Conservation (phyloP, 1,140 invertebrate genomes). For the Plodia interpunctella region DNA sequence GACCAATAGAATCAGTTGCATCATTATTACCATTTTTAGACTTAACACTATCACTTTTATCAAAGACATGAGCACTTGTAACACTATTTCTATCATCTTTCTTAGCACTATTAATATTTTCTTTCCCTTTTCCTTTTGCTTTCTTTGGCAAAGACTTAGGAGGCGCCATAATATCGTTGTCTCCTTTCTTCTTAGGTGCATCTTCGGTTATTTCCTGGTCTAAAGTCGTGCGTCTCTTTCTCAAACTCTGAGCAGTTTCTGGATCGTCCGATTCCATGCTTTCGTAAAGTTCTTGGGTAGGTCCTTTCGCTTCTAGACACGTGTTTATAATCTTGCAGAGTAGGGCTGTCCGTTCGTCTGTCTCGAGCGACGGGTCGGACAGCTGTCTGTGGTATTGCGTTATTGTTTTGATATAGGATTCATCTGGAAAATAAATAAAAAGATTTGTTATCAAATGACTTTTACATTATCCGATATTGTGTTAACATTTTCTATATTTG, state of each 20-base stretch:
- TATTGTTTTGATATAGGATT: conserved; percentile 47
- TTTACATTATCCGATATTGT: no score
- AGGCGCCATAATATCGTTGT: conserved; percentile 53
- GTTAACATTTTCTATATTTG: no score
- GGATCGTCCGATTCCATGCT: conserved; percentile 33
- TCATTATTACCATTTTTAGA: conserved; percentile 9
- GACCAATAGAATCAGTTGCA: background rate
- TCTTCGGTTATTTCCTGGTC: conserved; percentile 29
- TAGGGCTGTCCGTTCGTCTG: conserved; percentile 46
- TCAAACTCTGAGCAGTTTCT: conserved; percentile 19
- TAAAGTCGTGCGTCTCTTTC: conserved; percentile 23
- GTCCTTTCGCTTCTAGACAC: conserved; percentile 38
- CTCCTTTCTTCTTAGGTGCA: conserved; percentile 23
- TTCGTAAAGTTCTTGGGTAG: conserved; percentile 24
- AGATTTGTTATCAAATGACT: no score
- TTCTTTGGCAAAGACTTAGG: conserved; percentile 54
- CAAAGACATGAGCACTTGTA: no score
- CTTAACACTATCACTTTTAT: conserved; percentile 7
- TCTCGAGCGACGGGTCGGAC: conserved; percentile 40
- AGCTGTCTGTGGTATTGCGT: conserved; percentile 41
- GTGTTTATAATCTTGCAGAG: conserved; percentile 47
- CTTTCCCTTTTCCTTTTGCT: conserved; percentile 29
- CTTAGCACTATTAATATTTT: conserved; percentile 23
- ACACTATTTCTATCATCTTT: conserved; percentile 19
- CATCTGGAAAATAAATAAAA: conserved; percentile 27